Evolutionary conservation across 2,113 vertebrate species (phyloP), one percentile per base, ranked within the genome.

Genomic region (Notiomystis cincta): DNA sequence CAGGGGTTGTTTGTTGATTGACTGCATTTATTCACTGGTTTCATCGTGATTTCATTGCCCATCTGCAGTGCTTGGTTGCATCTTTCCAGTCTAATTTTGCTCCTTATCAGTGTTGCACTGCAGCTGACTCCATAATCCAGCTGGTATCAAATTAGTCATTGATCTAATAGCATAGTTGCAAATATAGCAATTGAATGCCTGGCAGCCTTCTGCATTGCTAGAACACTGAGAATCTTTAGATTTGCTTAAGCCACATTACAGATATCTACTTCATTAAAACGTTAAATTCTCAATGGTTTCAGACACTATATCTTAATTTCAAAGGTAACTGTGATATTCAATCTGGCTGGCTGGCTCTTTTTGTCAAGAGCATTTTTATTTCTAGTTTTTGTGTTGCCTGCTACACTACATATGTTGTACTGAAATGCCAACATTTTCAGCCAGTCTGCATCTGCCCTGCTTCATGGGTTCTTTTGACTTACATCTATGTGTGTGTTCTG

Each of bases 81-180:
- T 94, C 79, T 90, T 87, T 97, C 93, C 87, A 93, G 92, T 90
- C 91, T 94, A 96, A 95, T 95, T 96, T 96, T 95, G 85, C 60
- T 97, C 60, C 85, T 95, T 97, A 90, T 96, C 95, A 88, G 92
- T 86, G 85, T 83, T 97, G 87, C 75, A 91, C 75, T 96, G 91
- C 95, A 95, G 95, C 96, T 97, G 96, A 94, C 82, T 95, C 70
- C 87, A 94, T 84, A 96, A 96, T 94, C 87, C 94, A 96, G 96
- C 95, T 97, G 95, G 93, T 94, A 96, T 90, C 85, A 96, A 95
- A 97, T 94, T 94, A 96, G 93, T 92, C 95, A 96, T 93, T 96
- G 95, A 96, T 97, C 96, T 95, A 96, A 96, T 90, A 96, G 93
- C 87, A 93, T 77, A 95, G 85, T 66, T 96, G 78, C 87, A 96